phyloP scores from a whole-genome alignment of 2,888 invertebrate genomes.

The Harpalus rufipes region DNA sequence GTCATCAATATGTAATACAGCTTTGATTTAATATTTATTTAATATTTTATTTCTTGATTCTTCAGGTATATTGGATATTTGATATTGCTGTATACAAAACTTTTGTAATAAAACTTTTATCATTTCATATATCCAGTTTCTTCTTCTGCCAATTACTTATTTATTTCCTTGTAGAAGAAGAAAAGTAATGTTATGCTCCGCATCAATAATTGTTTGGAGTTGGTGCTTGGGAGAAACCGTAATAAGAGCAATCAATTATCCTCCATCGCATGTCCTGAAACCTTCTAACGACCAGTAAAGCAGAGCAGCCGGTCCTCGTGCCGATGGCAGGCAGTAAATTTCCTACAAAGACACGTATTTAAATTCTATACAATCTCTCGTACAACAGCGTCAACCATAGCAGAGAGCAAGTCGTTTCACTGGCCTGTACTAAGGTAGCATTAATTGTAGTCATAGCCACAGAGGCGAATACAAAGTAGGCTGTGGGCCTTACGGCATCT shows the following conservation, averaged over 20 bases:
- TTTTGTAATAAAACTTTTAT: too few species aligned
- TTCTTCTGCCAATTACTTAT: too few species aligned
- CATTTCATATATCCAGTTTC: too few species aligned
- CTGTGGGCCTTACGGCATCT: conserved; percentile 51
- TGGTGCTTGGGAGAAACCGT: not conserved
- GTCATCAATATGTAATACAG: too few species aligned
- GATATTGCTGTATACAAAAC: too few species aligned
- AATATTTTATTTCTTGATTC: too few species aligned
- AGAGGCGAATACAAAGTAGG: conserved; percentile 50
- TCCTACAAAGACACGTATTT: conserved; percentile 50
- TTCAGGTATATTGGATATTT: too few species aligned
- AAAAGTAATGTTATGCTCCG: not conserved
- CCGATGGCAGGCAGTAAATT: conserved; percentile 43
- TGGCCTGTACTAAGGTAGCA: conserved; percentile 33
- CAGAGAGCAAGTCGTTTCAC: conserved; percentile 11
- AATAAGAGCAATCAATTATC: conserved; percentile 45
- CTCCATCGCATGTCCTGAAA: not conserved
- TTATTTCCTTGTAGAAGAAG: not conserved
- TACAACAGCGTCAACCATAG: conserved; percentile 13
- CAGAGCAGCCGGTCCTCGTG: conserved; percentile 26
- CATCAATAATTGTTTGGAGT: not conserved
- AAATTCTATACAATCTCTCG: conserved; percentile 47
- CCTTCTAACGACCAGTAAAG: not conserved
- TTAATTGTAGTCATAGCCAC: conserved; percentile 25
- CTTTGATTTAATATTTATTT: too few species aligned